phyloP scores from a whole-genome alignment of 2,113 vertebrate genomes.

The Phaethon lepturus region DNA sequence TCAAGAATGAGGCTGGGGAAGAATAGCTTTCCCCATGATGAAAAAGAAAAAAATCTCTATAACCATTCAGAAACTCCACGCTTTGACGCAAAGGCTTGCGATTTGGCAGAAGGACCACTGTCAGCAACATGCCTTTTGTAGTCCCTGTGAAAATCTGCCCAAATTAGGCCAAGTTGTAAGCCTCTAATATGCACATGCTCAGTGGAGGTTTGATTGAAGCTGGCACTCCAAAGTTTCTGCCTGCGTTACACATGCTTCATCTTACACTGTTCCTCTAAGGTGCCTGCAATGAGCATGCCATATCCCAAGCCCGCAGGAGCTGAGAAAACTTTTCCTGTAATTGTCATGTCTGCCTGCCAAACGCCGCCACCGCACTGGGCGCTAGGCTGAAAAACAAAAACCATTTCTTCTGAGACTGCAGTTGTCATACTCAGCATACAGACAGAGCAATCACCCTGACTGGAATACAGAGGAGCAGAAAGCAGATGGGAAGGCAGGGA shows the following conservation, averaged over 20 bases:
- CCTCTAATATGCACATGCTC: constrained; percentile 5
- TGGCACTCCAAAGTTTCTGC: constrained; percentile 1
- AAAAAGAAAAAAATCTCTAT: not conserved
- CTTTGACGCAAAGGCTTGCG: constrained; percentile 27
- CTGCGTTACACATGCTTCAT: not conserved
- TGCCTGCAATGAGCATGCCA: not conserved
- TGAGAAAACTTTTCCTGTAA: not conserved
- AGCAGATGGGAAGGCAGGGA: constrained; percentile 26
- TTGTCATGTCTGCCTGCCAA: not conserved
- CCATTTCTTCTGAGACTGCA: not conserved
- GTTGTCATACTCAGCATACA: not conserved
- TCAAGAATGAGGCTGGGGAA: not conserved
- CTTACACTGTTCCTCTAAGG: not conserved
- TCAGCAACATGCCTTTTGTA: not conserved
- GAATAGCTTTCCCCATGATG: not conserved
- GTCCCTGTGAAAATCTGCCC: constrained; percentile 46
- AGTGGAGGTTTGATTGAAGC: not conserved
- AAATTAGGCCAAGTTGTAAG: constrained; percentile 59
- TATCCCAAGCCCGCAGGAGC: not conserved
- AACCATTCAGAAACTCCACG: constrained; percentile 4
- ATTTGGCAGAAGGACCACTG: constrained; percentile 36
- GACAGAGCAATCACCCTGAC: not conserved
- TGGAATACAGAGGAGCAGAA: not conserved
- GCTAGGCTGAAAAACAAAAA: not conserved
- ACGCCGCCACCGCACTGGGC: not conserved